Percentiles rank a stretch among this genome's conserved stretches.
Evolutionary conservation across 2,113 vertebrate species (phyloP).

Genomic region (Nothocercus julius): DNA sequence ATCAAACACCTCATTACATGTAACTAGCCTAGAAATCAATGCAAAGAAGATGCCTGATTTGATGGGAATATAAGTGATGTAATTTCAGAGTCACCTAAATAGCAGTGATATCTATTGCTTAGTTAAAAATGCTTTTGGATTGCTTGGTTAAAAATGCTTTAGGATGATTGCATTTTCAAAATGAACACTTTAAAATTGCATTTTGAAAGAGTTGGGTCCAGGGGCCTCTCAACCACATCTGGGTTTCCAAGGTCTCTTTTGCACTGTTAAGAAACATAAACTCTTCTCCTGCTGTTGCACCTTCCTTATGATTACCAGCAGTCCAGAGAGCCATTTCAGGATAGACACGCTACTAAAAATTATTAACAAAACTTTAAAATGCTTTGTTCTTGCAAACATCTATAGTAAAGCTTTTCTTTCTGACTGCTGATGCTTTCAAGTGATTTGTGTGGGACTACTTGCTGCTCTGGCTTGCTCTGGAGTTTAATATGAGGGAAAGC

Average conservation of each 20-base stretch:
- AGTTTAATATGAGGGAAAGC: background rate
- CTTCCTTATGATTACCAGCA: background rate
- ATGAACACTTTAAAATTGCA: background rate
- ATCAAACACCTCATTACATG: constrained; percentile 9
- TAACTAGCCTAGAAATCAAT: background rate
- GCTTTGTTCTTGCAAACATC: background rate
- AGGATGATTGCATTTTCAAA: background rate
- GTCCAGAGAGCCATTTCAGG: background rate
- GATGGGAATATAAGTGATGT: constrained; percentile 14
- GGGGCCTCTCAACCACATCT: background rate
- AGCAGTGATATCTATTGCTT: background rate
- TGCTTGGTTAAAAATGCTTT: background rate
- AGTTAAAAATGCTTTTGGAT: background rate
- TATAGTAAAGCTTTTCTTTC: background rate
- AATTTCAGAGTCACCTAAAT: constrained; percentile 11
- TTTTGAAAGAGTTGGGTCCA: background rate
- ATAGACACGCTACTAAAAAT: background rate
- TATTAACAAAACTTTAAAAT: too few relatives aligned
- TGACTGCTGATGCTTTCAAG: background rate
- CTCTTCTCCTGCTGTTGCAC: background rate
- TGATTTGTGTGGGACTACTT: background rate
- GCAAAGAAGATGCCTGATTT: background rate
- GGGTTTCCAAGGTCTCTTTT: background rate
- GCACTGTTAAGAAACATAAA: background rate
- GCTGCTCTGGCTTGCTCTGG: background rate